Evolutionary conservation across 2,797 vertebrate genomes (phyloP).

Genomic region (Cossypha heuglini): DNA sequence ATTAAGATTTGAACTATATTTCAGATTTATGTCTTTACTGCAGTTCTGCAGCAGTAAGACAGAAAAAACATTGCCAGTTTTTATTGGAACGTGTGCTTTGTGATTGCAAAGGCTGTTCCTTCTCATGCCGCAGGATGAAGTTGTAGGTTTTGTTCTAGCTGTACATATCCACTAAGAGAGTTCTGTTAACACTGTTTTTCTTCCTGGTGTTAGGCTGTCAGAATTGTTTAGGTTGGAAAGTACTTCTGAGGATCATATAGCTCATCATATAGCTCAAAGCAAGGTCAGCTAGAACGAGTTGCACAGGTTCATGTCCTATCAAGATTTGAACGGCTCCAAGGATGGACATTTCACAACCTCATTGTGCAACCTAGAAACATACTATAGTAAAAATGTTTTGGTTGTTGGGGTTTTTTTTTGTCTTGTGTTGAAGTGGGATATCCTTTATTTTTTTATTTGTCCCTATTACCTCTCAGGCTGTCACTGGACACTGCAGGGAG

Average conservation of each 20-base stretch:
- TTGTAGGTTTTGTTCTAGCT: background rate
- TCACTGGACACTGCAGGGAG: background rate
- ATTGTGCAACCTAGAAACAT: background rate
- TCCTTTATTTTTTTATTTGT: background rate
- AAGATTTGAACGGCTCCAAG: background rate
- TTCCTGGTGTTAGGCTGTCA: background rate
- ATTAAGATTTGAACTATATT: background rate
- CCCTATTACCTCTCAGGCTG: background rate
- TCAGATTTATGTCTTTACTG: background rate
- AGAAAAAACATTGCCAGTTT: background rate
- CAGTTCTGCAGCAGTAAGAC: background rate
- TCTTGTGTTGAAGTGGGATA: background rate
- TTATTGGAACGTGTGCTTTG: background rate
- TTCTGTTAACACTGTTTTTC: background rate
- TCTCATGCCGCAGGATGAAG: background rate
- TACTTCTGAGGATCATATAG: background rate
- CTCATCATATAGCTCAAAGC: background rate
- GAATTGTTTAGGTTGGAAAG: background rate
- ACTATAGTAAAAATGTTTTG: background rate
- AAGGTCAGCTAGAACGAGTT: background rate
- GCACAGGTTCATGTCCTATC: background rate
- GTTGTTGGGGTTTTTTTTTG: fast-evolving
- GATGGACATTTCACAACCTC: background rate
- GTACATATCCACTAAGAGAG: background rate
- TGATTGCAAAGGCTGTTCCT: background rate